phyloP scores from a whole-genome alignment of 1,140 invertebrate genomes.

The Gonioctena quinquepunctata region DNA sequence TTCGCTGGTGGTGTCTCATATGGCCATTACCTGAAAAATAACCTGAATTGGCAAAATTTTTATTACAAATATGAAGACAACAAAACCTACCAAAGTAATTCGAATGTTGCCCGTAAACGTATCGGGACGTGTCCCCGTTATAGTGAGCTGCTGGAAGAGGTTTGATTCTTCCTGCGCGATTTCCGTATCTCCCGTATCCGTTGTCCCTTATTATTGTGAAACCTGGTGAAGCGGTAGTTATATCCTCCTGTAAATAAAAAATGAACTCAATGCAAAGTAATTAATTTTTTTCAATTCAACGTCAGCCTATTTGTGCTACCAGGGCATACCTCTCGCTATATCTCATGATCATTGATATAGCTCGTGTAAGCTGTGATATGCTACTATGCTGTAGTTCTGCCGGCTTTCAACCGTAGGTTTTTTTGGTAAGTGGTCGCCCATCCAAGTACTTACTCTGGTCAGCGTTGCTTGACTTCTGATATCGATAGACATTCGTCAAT shows the following conservation, averaged over 20 bases:
- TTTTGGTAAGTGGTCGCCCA: too few species aligned
- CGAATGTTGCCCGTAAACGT: constrained; percentile 43
- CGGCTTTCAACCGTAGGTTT: too few species aligned
- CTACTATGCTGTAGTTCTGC: too few species aligned
- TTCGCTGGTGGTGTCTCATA: constrained; percentile 56
- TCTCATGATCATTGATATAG: too few species aligned
- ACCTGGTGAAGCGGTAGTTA: background rate
- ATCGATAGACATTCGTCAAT: too few species aligned
- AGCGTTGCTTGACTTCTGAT: too few species aligned
- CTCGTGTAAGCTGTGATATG: too few species aligned
- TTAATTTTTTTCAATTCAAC: too few species aligned
- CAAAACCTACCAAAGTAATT: constrained; percentile 44
- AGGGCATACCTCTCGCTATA: too few species aligned
- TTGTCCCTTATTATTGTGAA: constrained; percentile 16
- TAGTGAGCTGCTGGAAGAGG: constrained; percentile 43
- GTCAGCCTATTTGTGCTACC: too few species aligned
- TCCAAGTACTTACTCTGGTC: too few species aligned
- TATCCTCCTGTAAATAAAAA: constrained; percentile 1
- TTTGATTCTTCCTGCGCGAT: constrained; percentile 30
- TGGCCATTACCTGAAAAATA: constrained; percentile 57
- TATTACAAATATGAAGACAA: background rate
- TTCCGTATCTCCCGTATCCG: constrained; percentile 14
- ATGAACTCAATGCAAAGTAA: too few species aligned
- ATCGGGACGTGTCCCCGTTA: constrained; percentile 46
- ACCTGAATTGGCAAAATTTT: background rate